These are phyloP conservation scores for Aleiodes alternator DNA, from an alignment of 2,888 invertebrate genomes.

Conservation along the genomic window DNA sequence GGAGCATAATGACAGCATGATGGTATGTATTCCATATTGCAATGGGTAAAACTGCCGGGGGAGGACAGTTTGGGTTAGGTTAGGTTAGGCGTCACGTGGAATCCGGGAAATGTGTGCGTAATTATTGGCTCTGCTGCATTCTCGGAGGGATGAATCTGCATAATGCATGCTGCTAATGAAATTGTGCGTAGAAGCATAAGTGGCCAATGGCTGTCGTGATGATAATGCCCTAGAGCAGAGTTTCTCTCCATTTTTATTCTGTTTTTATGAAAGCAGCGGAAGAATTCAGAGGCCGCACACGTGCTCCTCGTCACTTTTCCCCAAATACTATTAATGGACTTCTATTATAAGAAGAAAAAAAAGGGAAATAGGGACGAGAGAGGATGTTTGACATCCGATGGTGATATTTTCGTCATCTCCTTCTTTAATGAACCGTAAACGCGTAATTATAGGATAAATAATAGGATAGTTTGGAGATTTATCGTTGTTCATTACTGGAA, in stretches of 20 bases:
- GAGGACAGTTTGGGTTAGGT: conserved; percentile 6
- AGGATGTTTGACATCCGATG: neutral
- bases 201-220: conserved; percentile 49
- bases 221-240: conserved; percentile 55
- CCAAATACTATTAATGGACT: conserved; percentile 6
- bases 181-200: conserved; percentile 52
- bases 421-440: neutral
- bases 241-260: neutral
- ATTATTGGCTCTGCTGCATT: conserved; percentile 50
- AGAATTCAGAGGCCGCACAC: conserved; percentile 7
- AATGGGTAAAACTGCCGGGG: conserved; percentile 29
- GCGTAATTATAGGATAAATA: neutral
- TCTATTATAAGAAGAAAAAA: conserved; percentile 5
- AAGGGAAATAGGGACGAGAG: neutral
- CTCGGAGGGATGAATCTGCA: conserved; percentile 51
- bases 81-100: conserved; percentile 41
- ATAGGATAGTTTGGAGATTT: no score
- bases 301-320: conserved; percentile 24
- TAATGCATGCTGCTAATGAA: conserved; percentile 57
- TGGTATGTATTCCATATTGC: neutral
- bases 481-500: no score
- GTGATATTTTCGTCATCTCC: neutral
- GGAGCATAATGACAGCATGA: neutral
- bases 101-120: conserved; percentile 49
- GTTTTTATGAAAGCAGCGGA: conserved; percentile 25